phyloP scores from a whole-genome alignment of 2,888 invertebrate genomes.

The Odiellus spinosus region DNA sequence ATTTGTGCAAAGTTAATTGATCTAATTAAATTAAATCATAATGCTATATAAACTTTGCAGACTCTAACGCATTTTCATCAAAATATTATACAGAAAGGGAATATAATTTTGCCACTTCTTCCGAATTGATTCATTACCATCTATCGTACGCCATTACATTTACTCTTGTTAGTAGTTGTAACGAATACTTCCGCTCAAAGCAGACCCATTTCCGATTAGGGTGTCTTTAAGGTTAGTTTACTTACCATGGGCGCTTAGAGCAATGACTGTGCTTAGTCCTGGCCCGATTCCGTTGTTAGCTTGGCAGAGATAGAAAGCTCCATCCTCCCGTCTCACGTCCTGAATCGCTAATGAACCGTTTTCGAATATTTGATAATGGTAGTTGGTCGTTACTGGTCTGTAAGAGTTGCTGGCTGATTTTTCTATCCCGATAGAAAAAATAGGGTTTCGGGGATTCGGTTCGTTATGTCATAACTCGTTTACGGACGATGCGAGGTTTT shows the following conservation, averaged over 20 bases:
- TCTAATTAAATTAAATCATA: no score
- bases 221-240: no score
- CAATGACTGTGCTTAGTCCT: constrained; percentile 80
- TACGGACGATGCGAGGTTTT: neutral
- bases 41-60: no score
- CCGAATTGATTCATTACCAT: no score
- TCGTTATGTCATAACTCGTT: neutral
- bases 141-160: no score
- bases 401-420: constrained; percentile 2
- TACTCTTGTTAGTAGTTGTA: constrained; percentile 4
- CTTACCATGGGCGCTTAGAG: constrained; percentile 79
- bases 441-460: neutral
- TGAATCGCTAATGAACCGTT: constrained; percentile 28
- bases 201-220: neutral
- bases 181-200: constrained; percentile 3
- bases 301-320: constrained; percentile 50
- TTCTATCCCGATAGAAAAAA: constrained; percentile 10
- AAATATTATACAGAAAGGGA: no score
- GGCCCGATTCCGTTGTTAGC: constrained; percentile 91
- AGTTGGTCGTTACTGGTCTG: constrained; percentile 16
- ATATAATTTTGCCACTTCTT: no score
- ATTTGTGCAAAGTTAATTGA: no score
- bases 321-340: constrained; percentile 22
- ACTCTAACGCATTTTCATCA: no score
- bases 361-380: constrained; percentile 25